Conservation (phyloP, 2,113 vertebrate species). For the Vulpes vulpes region DNA sequence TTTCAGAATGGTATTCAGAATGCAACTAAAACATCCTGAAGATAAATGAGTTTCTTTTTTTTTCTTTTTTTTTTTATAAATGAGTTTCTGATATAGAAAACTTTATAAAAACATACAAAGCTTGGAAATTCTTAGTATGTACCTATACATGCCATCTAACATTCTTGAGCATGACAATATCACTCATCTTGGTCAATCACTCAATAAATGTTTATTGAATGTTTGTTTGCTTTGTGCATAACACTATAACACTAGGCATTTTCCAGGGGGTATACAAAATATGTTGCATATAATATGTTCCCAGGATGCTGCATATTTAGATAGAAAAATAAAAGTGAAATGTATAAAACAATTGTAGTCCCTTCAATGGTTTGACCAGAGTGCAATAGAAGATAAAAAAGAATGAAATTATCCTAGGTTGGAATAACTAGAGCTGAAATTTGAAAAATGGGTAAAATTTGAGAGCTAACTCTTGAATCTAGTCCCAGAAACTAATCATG, state of each 20-base stretch:
- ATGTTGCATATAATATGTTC: neutral
- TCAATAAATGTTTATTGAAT: neutral
- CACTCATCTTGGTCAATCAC: neutral
- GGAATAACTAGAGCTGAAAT: neutral
- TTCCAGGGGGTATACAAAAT: neutral
- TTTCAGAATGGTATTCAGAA: constrained; percentile 26
- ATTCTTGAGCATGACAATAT: neutral
- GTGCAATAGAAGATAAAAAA: neutral
- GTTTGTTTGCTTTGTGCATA: neutral
- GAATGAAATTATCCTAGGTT: neutral
- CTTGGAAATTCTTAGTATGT: neutral
- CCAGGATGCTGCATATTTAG: neutral
- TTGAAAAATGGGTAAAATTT: neutral
- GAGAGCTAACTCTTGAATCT: neutral
- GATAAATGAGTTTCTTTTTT: neutral
- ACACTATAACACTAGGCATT: neutral
- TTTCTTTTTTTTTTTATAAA: neutral
- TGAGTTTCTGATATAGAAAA: neutral
- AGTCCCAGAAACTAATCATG: neutral
- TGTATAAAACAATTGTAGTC: neutral
- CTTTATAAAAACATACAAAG: neutral
- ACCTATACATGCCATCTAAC: neutral
- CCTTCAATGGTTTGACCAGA: neutral
- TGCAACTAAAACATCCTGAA: neutral
- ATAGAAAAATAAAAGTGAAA: neutral